Evolutionary conservation across 2,888 invertebrate species (phyloP), one percentile per base, ranked within the genome.

Genomic region (Drosophila pegasa): DNA sequence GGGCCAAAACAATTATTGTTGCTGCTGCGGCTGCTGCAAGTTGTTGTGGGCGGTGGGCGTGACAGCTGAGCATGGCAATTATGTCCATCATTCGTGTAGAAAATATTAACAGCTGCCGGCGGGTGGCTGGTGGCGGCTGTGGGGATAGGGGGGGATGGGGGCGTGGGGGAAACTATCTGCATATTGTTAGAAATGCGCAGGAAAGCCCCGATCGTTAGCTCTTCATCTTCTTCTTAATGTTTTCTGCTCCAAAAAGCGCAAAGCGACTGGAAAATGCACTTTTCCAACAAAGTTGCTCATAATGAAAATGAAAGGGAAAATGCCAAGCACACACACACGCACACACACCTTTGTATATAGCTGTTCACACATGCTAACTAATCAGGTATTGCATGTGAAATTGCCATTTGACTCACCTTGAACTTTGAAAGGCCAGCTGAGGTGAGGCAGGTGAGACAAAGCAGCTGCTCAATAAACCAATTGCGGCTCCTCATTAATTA

Each of bases 181-280:
- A 84, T 84, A 84, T 27, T 27, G n/a, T 45, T 66, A 37, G 72
- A 63, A 75, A 64, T 48, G 71, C 43, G 57, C 61, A 78, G 75
- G 69, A 35, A 68, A 84, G 78, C 20, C 54, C 61, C 59, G 61
- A 58, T 64, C 55, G 58, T 60, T 52, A 45, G 10, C 25, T 27
- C 20, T 45, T 45, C 43, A 51, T 52, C 55, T 64, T 62, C 68
- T 60, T 70, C 62, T 50, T 67, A 73, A 75, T 79, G 67, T 72
- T 89, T 83, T 88, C 80, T 89, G 90, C 88, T 88, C 88, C 87
- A 89, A 88, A 88, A 86, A 89, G 73, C 89, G 83, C 88, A 82
- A 87, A 82, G 73, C 71, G 80, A 68, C 75, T 89, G 88, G 64
- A 75, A 88, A 87, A 81, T 72, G 50, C 37, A 71, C 63, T 86